Conservation (phyloP, 1,140 invertebrate genomes). For the Anastatus disparis region DNA sequence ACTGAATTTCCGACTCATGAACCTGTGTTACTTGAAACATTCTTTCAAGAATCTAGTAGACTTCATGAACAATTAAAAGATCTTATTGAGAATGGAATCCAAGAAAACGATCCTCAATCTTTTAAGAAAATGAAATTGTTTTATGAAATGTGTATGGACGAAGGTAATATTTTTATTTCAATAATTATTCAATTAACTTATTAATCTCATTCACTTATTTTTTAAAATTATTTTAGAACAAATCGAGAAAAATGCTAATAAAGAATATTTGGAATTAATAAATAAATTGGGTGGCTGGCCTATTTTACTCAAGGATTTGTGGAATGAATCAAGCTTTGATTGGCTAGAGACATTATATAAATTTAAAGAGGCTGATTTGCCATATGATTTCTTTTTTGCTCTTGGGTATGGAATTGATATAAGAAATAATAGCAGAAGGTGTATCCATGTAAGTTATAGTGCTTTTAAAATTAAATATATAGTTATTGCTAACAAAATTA, state of each 20-base stretch:
- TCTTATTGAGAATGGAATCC: conserved; percentile 77
- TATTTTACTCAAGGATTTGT: conserved; percentile 78
- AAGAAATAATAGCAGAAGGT: conserved; percentile 83
- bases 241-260: conserved; percentile 22
- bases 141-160: conserved; percentile 88
- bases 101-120: conserved; percentile 75
- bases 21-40: conserved; percentile 79
- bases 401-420: conserved; percentile 88
- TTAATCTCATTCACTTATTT: too few species aligned
- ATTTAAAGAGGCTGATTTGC: conserved; percentile 81
- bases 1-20: conserved; percentile 75
- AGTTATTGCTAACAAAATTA: too few species aligned
- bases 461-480: too few species aligned
- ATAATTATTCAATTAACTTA: too few species aligned
- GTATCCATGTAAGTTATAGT: conserved; percentile 80
- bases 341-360: conserved; percentile 85
- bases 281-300: conserved; percentile 88
- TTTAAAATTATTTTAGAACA: neutral
- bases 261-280: conserved; percentile 66
- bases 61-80: conserved; percentile 81
- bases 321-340: conserved; percentile 77
- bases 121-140: conserved; percentile 81
- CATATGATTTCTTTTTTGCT: conserved; percentile 90
- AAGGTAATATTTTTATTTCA: too few species aligned
- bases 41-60: conserved; percentile 82